phyloP scores from a whole-genome alignment of 2,888 invertebrate species.

The Phaedon cochleariae region DNA sequence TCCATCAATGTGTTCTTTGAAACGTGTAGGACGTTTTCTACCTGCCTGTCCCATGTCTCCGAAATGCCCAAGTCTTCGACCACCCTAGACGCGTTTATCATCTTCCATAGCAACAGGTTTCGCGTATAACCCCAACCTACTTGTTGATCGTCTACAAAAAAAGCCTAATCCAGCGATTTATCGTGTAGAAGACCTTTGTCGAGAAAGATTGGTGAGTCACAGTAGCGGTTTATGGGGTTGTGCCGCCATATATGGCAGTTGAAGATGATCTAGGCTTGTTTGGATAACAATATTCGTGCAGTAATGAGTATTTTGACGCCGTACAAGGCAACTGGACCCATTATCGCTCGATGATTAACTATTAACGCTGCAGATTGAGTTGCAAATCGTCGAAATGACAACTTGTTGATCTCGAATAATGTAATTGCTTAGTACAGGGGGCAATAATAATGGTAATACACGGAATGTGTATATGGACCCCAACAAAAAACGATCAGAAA shows the following conservation, averaged over 20 bases:
- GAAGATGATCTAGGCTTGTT: conserved; percentile 17
- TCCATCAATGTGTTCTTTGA: no score
- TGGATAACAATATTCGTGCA: conserved; percentile 14
- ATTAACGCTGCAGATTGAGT: conserved; percentile 9
- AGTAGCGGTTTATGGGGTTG: neutral
- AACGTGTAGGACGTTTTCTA: no score
- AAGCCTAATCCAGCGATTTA: neutral
- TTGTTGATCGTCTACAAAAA: neutral
- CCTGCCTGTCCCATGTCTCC: no score
- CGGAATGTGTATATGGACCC: no score
- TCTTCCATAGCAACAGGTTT: no score
- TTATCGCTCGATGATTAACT: conserved; percentile 8
- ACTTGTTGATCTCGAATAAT: neutral
- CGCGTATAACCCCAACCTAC: neutral
- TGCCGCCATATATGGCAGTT: neutral
- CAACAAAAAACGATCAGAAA: no score
- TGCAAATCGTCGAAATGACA: neutral
- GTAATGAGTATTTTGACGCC: conserved; percentile 4
- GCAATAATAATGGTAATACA: no score
- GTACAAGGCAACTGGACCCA: conserved; percentile 16
- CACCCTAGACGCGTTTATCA: no score
- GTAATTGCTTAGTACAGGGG: no score
- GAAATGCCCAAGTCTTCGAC: no score
- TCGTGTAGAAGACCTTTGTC: conserved; percentile 10
- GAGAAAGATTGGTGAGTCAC: neutral